Base-by-base conservation (phyloP, 1,140 invertebrate genomes). In the Drosophila persimilis region DNA sequence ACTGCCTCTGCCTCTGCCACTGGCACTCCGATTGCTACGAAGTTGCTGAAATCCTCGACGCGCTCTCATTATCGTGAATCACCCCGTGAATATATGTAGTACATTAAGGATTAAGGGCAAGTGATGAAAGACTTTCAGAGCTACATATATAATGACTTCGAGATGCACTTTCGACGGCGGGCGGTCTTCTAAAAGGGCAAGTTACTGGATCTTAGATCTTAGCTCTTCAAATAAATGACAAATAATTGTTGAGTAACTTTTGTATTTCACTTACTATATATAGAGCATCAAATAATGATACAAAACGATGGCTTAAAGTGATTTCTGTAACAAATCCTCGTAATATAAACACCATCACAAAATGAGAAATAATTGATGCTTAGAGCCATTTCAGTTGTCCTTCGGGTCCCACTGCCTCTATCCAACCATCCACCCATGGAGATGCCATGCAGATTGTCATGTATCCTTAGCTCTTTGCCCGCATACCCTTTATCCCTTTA, bases 51-150 rank as follows among this genome's bases (percentile, higher is more conserved):
- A 71, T 86, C 56, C 64, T 35, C 46, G 57, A 58, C 62, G 67
- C 60, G 63, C 55, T 44, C 66, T 59, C 54, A 86, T 86, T 85
- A 81, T 78, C 62, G 69, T 85, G 69, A 81, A 74, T 80, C 77
- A 77, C 61, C 61, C 58, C 63, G 55, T 51, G 20, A 48, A 20
- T 22, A 58, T 35, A 35, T 50, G 35, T 64, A 43, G 67, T 22
- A 24, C 9, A 17, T 15, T 17, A 15, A 9, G 22, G 20, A 24
- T n/a, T 20, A 20, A n/a, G 13, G 20, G 15, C 13, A 24, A 17
- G 13, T 41, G 52, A 66, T 39, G 35, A 39, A 39, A 9, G 35
- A 39, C 2, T 39, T 13, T 13, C 3, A 35, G 31, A 3, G 3
- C 1, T 4, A 3, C 9, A 26, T 5, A 4, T 26, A 35, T 11